Conservation (phyloP, 1,140 invertebrate species). For the Pachyrhynchus sulphureomaculatus region DNA sequence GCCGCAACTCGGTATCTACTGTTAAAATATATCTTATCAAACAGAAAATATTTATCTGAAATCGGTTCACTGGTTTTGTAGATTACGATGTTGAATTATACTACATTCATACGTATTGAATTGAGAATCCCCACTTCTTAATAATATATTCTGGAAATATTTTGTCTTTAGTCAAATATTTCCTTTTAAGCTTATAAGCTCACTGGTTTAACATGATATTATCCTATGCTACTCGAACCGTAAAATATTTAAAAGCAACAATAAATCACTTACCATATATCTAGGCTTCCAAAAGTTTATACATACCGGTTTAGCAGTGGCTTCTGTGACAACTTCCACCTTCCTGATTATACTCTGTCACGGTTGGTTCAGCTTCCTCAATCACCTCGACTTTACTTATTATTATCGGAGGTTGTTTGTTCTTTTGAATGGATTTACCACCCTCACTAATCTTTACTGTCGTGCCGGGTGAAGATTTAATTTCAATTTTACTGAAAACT, state of each 20-base stretch:
- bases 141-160: too few relatives aligned
- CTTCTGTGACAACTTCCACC: conserved; percentile 58
- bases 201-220: too few relatives aligned
- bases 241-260: neutral
- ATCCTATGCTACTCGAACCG: too few relatives aligned
- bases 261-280: neutral
- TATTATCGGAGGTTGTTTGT: conserved; percentile 33
- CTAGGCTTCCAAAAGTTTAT: neutral
- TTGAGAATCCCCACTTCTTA: too few relatives aligned
- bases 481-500: conserved; percentile 52
- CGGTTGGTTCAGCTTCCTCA: conserved; percentile 42
- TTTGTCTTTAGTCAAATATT: too few relatives aligned
- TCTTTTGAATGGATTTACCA: conserved; percentile 52
- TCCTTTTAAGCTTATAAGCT: too few relatives aligned
- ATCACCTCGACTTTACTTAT: conserved; percentile 51
- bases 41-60: too few relatives aligned
- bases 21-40: too few relatives aligned
- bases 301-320: conserved; percentile 31
- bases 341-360: conserved; percentile 57
- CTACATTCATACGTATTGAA: too few relatives aligned
- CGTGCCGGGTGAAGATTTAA: conserved; percentile 53
- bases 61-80: too few relatives aligned
- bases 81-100: too few relatives aligned
- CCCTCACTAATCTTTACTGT: conserved; percentile 52
- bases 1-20: too few relatives aligned